Evolutionary conservation across 2,888 invertebrate genomes (phyloP).

Genomic region (Stenolophus ochropezus): DNA sequence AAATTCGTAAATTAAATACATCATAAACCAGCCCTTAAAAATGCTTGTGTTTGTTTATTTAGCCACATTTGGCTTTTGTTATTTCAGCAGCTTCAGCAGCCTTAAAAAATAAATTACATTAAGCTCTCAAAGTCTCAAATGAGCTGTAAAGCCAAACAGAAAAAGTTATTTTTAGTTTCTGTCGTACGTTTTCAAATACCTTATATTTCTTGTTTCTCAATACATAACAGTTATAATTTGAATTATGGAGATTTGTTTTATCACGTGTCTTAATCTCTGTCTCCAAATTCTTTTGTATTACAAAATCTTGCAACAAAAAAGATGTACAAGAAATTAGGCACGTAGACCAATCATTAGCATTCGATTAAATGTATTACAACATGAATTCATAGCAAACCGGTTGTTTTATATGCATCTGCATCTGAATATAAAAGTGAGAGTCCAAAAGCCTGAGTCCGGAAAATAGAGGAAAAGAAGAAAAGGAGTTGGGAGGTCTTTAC

Average conservation of each 20-base stretch:
- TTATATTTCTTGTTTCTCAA: background rate
- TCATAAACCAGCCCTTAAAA: too few relatives aligned
- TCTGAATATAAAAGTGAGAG: constrained; percentile 16
- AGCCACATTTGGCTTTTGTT: too few relatives aligned
- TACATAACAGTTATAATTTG: background rate
- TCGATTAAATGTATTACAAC: background rate
- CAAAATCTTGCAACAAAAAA: background rate
- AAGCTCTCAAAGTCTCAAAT: too few relatives aligned
- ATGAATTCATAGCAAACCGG: background rate
- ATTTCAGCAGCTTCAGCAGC: too few relatives aligned
- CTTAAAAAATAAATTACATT: too few relatives aligned
- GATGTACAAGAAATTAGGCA: background rate
- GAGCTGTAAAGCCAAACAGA: too few relatives aligned
- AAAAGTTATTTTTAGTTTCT: too few relatives aligned
- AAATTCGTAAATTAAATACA: too few relatives aligned
- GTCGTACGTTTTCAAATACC: background rate
- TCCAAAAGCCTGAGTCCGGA: background rate
- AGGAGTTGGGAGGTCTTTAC: background rate
- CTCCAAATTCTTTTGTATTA: background rate
- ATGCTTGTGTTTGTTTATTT: too few relatives aligned
- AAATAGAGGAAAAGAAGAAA: background rate
- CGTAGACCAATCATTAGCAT: background rate
- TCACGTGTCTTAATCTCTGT: background rate
- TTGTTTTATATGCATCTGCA: constrained; percentile 10
- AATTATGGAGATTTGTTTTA: background rate